Evolutionary conservation across 2,113 vertebrate species (phyloP), one percentile per base, ranked within the genome.

Genomic region (Eubucco bourcierii): DNA sequence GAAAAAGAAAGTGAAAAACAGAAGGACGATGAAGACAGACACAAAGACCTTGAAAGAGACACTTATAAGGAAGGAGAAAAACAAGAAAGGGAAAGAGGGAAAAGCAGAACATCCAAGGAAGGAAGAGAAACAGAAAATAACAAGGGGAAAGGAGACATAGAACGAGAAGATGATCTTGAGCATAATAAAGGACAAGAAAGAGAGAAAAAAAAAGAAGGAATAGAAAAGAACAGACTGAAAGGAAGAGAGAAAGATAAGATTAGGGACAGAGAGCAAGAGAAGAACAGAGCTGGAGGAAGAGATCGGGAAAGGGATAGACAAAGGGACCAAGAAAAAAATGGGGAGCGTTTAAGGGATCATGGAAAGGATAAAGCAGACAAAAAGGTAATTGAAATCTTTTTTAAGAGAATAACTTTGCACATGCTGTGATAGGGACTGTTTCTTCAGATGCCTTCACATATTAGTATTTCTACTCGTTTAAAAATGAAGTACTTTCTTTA

Each of bases 261-360:
- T 41, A 96, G 93, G 7, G 98, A 97, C 34, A 97, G 85, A 53
- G 98, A 98, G 47, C 92, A 83, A 1, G 97, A 98, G 6, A 97
- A 89, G 70, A 97, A 97, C 50, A 97, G 93, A 79, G 98, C 97
- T 10, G 97, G 77, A 56, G 97, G 97, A 50, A 96, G 91, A 63
- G 98, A 98, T 21, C 82, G 64, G 63, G 98, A 98, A 87, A 96
- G 93, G 80, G 98, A 98, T 37, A 97, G 89, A 63, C 95, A 96
- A 2, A 90, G 76, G 47, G 96, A 97, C 68, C 96, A 92, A 86
- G 95, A 86, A 31, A 97, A 96, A 34, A 94, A 95, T 4, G 90
- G 79, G 27, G 97, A 98, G 15, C 95, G 24, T 10, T 34, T 82
- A 18, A 95, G 80, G 82, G 98, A 97, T 19, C 93, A 94, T 2